Percentiles rank a stretch among this genome's conserved stretches.
phyloP scores from a whole-genome alignment of 1,140 invertebrate genomes.

The Neuroterus valhalla region DNA sequence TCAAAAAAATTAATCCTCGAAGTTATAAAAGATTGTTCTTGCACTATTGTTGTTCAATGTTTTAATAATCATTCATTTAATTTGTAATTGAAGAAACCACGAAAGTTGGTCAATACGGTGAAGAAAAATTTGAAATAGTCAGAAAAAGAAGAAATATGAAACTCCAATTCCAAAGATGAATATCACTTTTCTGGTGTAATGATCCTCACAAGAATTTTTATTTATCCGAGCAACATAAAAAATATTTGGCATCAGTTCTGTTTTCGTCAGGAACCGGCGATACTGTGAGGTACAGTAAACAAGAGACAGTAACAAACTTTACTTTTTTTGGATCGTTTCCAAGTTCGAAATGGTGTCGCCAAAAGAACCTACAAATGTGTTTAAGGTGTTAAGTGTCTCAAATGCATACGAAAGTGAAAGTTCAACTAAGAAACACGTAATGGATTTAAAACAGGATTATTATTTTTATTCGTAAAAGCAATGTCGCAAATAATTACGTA shows the following conservation, averaged over 20 bases:
- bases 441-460: background rate
- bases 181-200: no score
- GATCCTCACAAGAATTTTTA: no score
- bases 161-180: no score
- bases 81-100: no score
- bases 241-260: conserved; percentile 18
- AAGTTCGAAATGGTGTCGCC: conserved; percentile 40
- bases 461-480: conserved; percentile 22
- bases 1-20: no score
- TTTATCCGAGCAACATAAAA: background rate
- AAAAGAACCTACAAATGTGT: conserved; percentile 32
- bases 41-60: no score
- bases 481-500: no score
- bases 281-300: conserved; percentile 37
- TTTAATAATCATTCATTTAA: no score
- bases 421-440: background rate
- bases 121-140: no score
- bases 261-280: conserved; percentile 35
- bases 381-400: background rate
- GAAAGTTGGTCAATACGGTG: no score
- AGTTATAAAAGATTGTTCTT: no score
- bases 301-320: conserved; percentile 35
- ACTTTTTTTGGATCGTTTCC: conserved; percentile 48
- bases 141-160: no score
- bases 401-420: background rate